phyloP scores from a whole-genome alignment of 2,113 vertebrate species.

The Ia io region DNA sequence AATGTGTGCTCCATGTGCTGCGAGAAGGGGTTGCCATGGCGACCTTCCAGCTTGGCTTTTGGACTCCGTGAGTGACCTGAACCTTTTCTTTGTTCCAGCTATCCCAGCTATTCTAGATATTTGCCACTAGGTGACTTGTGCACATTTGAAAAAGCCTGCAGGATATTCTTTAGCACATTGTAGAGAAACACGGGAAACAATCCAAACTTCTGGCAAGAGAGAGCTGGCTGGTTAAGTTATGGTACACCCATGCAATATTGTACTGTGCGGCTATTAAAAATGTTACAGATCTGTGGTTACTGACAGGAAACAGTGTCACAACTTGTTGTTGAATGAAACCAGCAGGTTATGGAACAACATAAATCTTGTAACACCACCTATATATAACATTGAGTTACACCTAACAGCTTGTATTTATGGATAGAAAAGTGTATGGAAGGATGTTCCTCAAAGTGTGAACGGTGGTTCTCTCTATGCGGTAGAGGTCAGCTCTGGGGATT shows the following conservation, averaged over 20 bases:
- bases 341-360: not conserved
- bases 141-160: not conserved
- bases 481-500: not conserved
- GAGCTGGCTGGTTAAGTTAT: not conserved
- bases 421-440: not conserved
- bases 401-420: conserved; percentile 8
- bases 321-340: conserved; percentile 9
- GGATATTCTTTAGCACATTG: not conserved
- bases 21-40: conserved; percentile 1
- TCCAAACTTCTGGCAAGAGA: not conserved
- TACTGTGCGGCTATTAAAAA: not conserved
- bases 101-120: conserved; percentile 32
- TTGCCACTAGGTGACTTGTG: not conserved
- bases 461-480: not conserved
- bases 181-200: not conserved
- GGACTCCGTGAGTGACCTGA: not conserved
- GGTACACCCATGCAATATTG: not conserved
- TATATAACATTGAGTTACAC: not conserved
- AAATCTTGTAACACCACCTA: not conserved
- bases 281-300: not conserved
- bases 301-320: conserved; percentile 12
- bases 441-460: not conserved
- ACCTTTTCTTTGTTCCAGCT: not conserved
- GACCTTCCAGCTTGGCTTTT: conserved; percentile 24
- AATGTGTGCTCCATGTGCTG: not conserved